These are phyloP conservation scores for Conchocele bisecta DNA, from an alignment of 2,888 invertebrate genomes.

Conservation along the genomic window DNA sequence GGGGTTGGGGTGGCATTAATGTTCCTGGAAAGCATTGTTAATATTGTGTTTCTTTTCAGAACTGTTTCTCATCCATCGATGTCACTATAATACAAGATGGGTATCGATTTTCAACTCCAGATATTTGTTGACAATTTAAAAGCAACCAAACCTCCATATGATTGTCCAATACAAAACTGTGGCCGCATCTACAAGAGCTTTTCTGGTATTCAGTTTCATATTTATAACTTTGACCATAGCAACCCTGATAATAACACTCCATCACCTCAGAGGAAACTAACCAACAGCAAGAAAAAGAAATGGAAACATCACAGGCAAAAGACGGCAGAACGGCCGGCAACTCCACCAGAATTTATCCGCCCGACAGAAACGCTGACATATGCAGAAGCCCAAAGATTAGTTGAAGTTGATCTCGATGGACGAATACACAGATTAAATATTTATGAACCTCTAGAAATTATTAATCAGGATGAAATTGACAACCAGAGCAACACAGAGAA, in stretches of 20 bases:
- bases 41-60: too few species aligned
- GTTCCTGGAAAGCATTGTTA: too few species aligned
- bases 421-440: slow-evolving; percentile 87
- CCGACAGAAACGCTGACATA: slow-evolving; percentile 88
- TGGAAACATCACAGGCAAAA: slow-evolving; percentile 76
- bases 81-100: too few species aligned
- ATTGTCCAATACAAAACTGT: slow-evolving; percentile 93
- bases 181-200: slow-evolving; percentile 93
- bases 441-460: slow-evolving; percentile 83
- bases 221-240: slow-evolving; percentile 93
- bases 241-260: slow-evolving; percentile 83
- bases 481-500: slow-evolving; percentile 80
- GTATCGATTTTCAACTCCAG: slow-evolving; percentile 92
- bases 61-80: too few species aligned
- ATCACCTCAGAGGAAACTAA: slow-evolving; percentile 68
- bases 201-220: slow-evolving; percentile 92
- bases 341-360: slow-evolving; percentile 81
- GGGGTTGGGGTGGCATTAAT: too few species aligned
- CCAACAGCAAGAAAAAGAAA: slow-evolving; percentile 83
- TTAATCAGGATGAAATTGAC: slow-evolving; percentile 81
- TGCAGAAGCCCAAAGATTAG: slow-evolving; percentile 92
- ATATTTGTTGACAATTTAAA: slow-evolving; percentile 93
- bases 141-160: slow-evolving; percentile 92
- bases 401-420: slow-evolving; percentile 94
- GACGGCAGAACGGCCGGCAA: slow-evolving; percentile 75